phyloP scores from a whole-genome alignment of 1,140 invertebrate genomes.

The Lasioglossum albipes region DNA sequence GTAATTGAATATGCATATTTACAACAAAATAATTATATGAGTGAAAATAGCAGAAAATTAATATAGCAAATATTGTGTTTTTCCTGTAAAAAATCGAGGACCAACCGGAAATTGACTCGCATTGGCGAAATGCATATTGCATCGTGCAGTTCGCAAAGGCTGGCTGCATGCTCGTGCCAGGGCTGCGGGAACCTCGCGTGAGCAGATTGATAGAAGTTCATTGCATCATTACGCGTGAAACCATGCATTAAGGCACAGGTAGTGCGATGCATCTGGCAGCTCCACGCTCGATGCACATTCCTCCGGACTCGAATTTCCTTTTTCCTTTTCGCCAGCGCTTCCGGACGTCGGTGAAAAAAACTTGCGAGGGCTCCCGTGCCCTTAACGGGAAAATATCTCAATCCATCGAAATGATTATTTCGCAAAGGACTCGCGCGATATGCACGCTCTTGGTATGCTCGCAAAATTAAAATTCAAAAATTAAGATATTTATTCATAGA shows the following conservation, averaged over 20 bases:
- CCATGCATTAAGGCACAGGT: constrained; percentile 49
- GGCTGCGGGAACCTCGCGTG: constrained; percentile 42
- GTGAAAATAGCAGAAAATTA: no score
- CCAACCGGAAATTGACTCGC: no score
- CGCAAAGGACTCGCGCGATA: no score
- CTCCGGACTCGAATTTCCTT: constrained; percentile 12
- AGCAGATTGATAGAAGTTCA: constrained; percentile 55
- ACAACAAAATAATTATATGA: no score
- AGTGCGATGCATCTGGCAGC: constrained; percentile 15
- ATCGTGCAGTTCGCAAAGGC: constrained; percentile 23
- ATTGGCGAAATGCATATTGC: neutral
- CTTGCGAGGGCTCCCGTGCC: neutral
- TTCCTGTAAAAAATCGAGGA: no score
- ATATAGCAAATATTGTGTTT: no score
- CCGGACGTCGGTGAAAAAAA: neutral
- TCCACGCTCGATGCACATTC: constrained; percentile 24
- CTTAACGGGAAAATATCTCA: neutral
- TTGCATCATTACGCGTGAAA: constrained; percentile 57
- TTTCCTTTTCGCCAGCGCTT: neutral
- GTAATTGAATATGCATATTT: no score
- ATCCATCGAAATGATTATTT: neutral
- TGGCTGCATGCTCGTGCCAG: neutral
- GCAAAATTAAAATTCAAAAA: no score
- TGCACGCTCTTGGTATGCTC: no score
- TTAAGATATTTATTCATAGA: no score